Evolutionary conservation across 2,797 vertebrate genomes (phyloP), one percentile per base, ranked within the genome.

Genomic region (Uromys caudimaculatus): DNA sequence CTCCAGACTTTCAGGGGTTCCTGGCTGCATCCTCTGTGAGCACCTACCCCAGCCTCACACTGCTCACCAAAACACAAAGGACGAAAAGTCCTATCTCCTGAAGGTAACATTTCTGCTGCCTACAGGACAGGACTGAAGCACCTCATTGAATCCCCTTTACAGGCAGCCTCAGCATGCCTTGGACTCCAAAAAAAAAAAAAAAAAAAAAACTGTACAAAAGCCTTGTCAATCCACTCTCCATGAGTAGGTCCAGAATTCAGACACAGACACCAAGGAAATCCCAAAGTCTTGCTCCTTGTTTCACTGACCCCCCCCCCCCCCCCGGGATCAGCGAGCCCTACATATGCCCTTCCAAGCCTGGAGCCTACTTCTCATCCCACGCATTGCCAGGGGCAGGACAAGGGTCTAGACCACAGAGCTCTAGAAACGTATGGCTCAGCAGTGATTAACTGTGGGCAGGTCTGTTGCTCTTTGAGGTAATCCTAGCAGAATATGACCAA

Each of bases 401-500:
- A 73, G 52, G 44, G 73, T 85, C 92, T 50, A 79, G 86, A 41
- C 17, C 32, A 38, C 16, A n/a, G 23, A 94, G 11, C n/a, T 52
- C 75, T 82, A 38, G 21, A 93, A 81, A 93, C 13, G 50, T 19
- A 52, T 13, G 41, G 52, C 10, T 38, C 8, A 52, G 67, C 35
- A 52, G 35, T 35, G 64, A 83, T 71, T 81, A 87, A 58, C 76
- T 21, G 35, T 17, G 35, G 47, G 17, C 69, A 75, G 27, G 9
- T 88, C 69, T 88, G 24, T 58, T 88, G 24, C 35, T 69, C 79
- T 88, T 95, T 82, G 90, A n/a, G 64, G 29, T 47, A 24, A 86
- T 81, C 38, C 87, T 54, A 56, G 23, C 44, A 41, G 38, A 60
- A 27, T 83, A 27, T 71, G 21, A 38, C 38, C 86, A 96, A 54